Conservation (phyloP, 2,113 vertebrate species). For the Salvelinus namaycush region DNA sequence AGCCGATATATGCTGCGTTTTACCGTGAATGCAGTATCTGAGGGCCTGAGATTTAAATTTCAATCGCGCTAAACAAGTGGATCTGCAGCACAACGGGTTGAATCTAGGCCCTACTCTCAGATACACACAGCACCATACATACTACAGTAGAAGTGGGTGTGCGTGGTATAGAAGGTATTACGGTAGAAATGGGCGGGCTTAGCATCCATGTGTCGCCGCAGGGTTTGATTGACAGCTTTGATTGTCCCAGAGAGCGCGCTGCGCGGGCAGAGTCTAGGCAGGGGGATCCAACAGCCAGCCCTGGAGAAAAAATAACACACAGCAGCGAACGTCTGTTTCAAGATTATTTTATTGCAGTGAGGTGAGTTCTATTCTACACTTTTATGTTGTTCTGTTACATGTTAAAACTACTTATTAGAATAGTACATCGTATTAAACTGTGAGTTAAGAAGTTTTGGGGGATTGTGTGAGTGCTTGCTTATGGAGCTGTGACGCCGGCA, state of each 20-base stretch:
- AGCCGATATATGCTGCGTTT: too few species aligned
- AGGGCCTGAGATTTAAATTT: too few species aligned
- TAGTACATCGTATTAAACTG: slow-evolving; percentile 4
- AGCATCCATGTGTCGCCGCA: slow-evolving; percentile 66
- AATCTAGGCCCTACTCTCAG: too few species aligned
- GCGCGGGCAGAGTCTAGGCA: slow-evolving; percentile 67
- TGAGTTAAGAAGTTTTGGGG: slow-evolving; percentile 56
- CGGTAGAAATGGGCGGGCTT: slow-evolving; percentile 66
- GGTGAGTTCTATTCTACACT: slow-evolving; percentile 62
- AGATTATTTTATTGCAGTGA: slow-evolving; percentile 72
- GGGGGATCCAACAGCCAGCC: slow-evolving; percentile 52
- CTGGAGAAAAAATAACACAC: slow-evolving; percentile 67
- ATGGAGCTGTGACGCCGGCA: slow-evolving; percentile 71
- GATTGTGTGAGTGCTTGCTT: slow-evolving; percentile 53
- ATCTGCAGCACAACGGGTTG: too few species aligned
- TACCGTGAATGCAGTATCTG: too few species aligned
- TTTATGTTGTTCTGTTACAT: not conserved
- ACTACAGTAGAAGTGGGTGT: not conserved
- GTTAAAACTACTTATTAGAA: not conserved
- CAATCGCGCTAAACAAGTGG: too few species aligned
- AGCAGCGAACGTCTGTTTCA: slow-evolving; percentile 57
- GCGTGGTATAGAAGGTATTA: slow-evolving; percentile 41
- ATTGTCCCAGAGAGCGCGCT: slow-evolving; percentile 66
- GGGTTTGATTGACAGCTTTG: slow-evolving; percentile 74
- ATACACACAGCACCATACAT: too few species aligned